Conservation (phyloP, 2,113 vertebrate genomes). For the Petaurus breviceps region DNA sequence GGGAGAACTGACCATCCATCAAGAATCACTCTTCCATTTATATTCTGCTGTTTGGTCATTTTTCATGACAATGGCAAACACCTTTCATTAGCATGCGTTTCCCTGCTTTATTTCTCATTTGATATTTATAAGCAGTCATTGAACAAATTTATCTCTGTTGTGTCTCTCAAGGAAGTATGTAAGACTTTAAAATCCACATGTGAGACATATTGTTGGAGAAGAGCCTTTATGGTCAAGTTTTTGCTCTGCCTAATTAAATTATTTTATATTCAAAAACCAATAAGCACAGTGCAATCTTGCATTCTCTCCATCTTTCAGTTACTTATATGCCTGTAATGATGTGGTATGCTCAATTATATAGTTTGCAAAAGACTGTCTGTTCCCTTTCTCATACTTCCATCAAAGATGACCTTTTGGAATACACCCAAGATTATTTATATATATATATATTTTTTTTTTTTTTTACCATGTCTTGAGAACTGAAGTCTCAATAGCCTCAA, state of each 20-base stretch:
- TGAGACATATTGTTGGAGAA: not conserved
- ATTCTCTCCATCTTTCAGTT: not conserved
- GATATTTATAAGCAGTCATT: not conserved
- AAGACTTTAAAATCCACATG: not conserved
- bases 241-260: not conserved
- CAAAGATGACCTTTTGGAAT: not conserved
- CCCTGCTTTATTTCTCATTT: not conserved
- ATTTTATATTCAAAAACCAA: not conserved
- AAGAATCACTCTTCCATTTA: not conserved
- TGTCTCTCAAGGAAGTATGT: not conserved
- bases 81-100: not conserved
- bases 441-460: not conserved
- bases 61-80: not conserved
- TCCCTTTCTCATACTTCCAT: not conserved
- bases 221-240: not conserved
- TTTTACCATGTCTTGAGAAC: not conserved
- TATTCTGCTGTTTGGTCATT: not conserved
- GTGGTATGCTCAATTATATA: not conserved
- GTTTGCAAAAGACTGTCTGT: not conserved
- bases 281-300: not conserved
- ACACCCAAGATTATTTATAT: too few species aligned
- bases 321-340: not conserved
- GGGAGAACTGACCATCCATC: not conserved
- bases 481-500: not conserved
- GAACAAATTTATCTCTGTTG: not conserved